Percentiles rank a stretch among this genome's conserved stretches.
phyloP scores from a whole-genome alignment of 2,797 vertebrate species.

The Alectoris magna region DNA sequence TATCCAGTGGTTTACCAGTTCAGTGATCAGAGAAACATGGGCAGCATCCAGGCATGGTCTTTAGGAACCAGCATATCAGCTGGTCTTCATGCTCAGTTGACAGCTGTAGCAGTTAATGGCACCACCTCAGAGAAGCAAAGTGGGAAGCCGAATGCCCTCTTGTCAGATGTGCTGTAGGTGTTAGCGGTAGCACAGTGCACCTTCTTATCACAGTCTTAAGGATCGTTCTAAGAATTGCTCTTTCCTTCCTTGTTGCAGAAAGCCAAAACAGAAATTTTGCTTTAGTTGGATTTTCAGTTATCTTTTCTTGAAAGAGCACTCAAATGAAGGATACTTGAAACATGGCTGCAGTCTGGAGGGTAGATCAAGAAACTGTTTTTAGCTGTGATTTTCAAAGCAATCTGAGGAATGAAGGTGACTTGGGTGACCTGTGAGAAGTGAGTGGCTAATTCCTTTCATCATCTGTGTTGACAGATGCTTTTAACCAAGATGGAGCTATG shows the following conservation, averaged over 20 bases:
- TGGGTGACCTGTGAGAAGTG: not conserved
- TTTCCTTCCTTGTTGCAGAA: not conserved
- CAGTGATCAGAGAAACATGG: not conserved
- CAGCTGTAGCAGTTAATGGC: not conserved
- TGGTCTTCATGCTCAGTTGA: not conserved
- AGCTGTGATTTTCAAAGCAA: not conserved
- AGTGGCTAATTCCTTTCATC: not conserved
- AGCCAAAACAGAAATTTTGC: rapidly evolving
- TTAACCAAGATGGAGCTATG: not conserved
- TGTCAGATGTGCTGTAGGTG: not conserved
- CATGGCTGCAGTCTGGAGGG: not conserved
- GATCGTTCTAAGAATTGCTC: not conserved
- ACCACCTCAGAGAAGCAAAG: not conserved
- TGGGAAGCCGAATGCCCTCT: not conserved
- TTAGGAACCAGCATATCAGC: not conserved
- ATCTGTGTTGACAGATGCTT: not conserved
- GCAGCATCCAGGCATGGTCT: not conserved
- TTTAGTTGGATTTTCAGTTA: not conserved
- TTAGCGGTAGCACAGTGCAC: not conserved
- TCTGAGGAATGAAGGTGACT: not conserved
- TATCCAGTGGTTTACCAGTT: not conserved
- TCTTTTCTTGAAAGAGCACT: not conserved
- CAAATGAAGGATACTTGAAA: not conserved
- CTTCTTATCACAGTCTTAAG: not conserved
- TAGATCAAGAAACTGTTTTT: not conserved